Evolutionary conservation across 2,113 vertebrate genomes (phyloP), one percentile per base, ranked within the genome.

Genomic region (Stegostoma tigrinum): DNA sequence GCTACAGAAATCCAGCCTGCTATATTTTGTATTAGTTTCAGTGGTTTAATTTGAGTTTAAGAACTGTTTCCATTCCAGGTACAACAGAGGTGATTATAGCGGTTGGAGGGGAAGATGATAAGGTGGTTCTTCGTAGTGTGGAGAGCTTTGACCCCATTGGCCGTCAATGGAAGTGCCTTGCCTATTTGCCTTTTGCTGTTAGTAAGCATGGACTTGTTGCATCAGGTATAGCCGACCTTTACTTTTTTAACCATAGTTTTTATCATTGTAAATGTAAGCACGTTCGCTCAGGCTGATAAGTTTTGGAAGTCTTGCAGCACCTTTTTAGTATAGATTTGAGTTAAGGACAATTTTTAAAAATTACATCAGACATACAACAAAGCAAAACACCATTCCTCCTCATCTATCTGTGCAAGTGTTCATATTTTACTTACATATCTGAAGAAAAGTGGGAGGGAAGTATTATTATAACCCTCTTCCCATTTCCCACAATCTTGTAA

Each of bases 191-290:
- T 7, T 98, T 98, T 15, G 98, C 98, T 17, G 97, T 98, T 96
- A 98, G 98, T 96, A 98, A 98, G 96, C 98, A 98, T 0, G 98
- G 98, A 5, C 96, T 98, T 83, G 98, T 98, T 0, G 98, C 97
- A 91, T 98, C 98, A 45, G 98, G 98, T 96, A 93, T 45, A 55
- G 61, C 23, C 61, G 23, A 27, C 12, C 6, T 61, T 10, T 10
- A 61, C 55, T 0, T 61, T 61, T 61, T 61, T 61, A 61, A 61
- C 55, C 55, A 61, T 61, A 10, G 24, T 30, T 4, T 72, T 72
- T 72, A 5, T 72, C 70, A 72, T 27, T 7, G 70, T 72, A 72
- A 72, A 27, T 72, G 70, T 72, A 23, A 7, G 70, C 27, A 72
- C 8, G 24, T 72, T 30, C 70, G 0, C 24, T 30, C 27, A 19